Percentiles rank a stretch among this genome's conserved stretches.
Conservation (phyloP, 2,888 invertebrate species). For the Gryllus longicercus region DNA sequence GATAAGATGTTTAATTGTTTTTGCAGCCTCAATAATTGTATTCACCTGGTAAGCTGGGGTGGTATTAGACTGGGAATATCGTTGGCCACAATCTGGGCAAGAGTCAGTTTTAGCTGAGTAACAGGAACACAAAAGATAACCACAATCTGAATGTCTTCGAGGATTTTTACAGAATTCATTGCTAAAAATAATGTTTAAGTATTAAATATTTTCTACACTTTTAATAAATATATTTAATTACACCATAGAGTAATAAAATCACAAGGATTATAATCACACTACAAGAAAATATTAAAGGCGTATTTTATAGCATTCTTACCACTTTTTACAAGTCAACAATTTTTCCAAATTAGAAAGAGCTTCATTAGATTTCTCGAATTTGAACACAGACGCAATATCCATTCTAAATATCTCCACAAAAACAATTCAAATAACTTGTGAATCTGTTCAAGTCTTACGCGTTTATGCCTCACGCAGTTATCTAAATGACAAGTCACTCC, state of each 20-base stretch:
- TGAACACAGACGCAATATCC: background rate
- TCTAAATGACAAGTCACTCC: too few relatives aligned
- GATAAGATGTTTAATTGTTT: background rate
- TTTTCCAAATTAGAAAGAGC: background rate
- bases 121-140: background rate
- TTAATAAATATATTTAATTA: too few relatives aligned
- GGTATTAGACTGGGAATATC: background rate
- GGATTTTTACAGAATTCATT: background rate
- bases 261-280: background rate
- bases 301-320: background rate
- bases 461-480: too few relatives aligned
- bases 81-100: background rate
- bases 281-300: background rate
- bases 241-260: too few relatives aligned
- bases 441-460: too few relatives aligned
- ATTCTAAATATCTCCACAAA: background rate
- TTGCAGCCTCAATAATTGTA: background rate
- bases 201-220: too few relatives aligned
- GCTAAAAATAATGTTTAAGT: background rate
- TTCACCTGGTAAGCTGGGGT: background rate
- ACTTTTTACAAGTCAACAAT: background rate
- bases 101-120: background rate
- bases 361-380: background rate
- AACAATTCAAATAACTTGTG: too few relatives aligned
- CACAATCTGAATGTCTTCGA: background rate